Evolutionary conservation across 1,140 invertebrate species (phyloP), one percentile per base, ranked within the genome.

Genomic region (Aphaenogaster rudis): DNA sequence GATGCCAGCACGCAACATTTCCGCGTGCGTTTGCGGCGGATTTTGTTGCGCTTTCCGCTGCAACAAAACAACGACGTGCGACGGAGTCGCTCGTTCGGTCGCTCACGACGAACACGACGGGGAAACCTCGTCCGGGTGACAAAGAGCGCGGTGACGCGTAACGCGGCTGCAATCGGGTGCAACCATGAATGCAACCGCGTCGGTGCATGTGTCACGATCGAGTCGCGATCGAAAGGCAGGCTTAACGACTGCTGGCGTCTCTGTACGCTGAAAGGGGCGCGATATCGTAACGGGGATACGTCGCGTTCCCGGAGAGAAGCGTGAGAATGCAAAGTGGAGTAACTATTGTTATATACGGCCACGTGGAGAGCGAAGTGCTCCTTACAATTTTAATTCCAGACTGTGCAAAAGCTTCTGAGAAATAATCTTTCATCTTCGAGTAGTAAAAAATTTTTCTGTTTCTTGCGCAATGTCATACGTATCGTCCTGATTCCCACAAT

Each of bases 131-230:
- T 77, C 54, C 21, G 54, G 13, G 15, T 36, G 63, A 81, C 78
- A 81, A 81, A 81, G 48, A 48, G 78, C n/a, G 78, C 78, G 78
- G 59, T 63, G 78, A 71, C 78, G 78, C 78, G 78, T 81, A 81
- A 81, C 64, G 64, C 78, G 78, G 78, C 78, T 69, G 78, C 78
- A 80, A 80, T 80, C 78, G 78, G 36, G 33, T 80, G 78, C 78
- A 57, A 69, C 50, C 36, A 17, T 81, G 64, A 81, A 81, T 71
- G 48, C 78, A 50, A 50, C 36, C 48, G 36, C 48, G 64, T 52
- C 48, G 36, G n/a, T 57, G 50, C 48, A 71, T 52, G 66, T 57
- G 79, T 59, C 57, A 61, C 45, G 76, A 64, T 42, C 76, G 42
- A 78, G 21, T n/a, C 28, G 78, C 48, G 48, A 81, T 71, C 66